Evolutionary conservation across 2,888 invertebrate genomes (phyloP).

Genomic region (Julus scandinavius): DNA sequence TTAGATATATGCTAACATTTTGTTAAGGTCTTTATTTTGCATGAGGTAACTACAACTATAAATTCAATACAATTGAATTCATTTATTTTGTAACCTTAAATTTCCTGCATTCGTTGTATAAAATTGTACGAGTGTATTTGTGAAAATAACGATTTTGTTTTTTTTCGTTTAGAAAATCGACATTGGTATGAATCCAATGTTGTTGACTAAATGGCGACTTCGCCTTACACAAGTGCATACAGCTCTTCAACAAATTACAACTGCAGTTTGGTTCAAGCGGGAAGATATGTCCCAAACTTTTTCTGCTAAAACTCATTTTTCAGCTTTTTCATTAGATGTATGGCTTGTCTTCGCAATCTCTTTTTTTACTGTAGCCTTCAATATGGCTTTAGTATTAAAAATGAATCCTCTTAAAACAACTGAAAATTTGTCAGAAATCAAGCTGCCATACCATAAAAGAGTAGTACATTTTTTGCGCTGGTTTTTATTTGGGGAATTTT

Average conservation of each 20-base stretch:
- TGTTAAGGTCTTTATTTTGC: too few relatives aligned
- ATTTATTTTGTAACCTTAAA: too few relatives aligned
- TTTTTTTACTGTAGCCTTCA: background rate
- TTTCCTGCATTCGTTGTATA: too few relatives aligned
- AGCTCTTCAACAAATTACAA: background rate
- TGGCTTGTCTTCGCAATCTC: slow-evolving; percentile 30
- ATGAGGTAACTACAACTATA: too few relatives aligned
- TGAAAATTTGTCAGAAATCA: background rate
- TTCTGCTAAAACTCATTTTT: slow-evolving; percentile 33
- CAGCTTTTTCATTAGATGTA: slow-evolving; percentile 30
- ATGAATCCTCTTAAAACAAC: slow-evolving; percentile 2
- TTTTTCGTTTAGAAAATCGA: slow-evolving; percentile 16
- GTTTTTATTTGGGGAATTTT: slow-evolving; percentile 36
- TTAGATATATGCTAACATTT: too few relatives aligned
- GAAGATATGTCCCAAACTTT: background rate
- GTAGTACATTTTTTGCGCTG: background rate
- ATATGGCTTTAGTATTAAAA: slow-evolving; percentile 19
- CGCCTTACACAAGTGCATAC: background rate
- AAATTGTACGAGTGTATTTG: background rate
- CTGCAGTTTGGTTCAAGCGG: slow-evolving; percentile 6
- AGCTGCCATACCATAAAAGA: background rate
- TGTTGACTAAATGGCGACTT: background rate
- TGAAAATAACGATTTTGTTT: background rate
- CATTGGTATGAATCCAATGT: slow-evolving; percentile 9
- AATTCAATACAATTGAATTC: too few relatives aligned